Evolutionary conservation across 2,113 vertebrate genomes (phyloP).

Genomic region (Regulus satrapa): DNA sequence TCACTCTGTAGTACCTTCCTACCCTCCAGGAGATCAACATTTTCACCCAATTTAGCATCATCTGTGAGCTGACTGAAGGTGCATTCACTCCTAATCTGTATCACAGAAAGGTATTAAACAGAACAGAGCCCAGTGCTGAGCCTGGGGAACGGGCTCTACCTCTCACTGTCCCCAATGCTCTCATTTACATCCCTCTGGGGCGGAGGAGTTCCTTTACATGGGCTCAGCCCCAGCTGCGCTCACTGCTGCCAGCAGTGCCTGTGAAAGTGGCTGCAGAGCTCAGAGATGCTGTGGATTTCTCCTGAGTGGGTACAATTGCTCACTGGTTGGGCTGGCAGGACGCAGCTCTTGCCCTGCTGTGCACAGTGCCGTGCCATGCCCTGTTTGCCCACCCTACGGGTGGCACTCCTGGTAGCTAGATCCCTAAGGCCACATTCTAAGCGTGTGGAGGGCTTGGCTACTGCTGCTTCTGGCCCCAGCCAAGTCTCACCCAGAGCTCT

Average conservation of each 20-base stretch:
- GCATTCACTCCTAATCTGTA: not conserved
- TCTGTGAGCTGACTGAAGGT: not conserved
- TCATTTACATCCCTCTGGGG: not conserved
- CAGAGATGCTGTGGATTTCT: fast-evolving
- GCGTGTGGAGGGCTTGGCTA: not conserved
- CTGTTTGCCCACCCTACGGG: not conserved
- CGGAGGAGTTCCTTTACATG: not conserved
- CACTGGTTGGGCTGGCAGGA: not conserved
- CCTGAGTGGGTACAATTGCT: fast-evolving
- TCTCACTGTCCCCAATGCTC: not conserved
- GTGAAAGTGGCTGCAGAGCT: not conserved
- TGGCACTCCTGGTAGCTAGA: not conserved
- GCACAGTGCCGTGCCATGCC: no score
- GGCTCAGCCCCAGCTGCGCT: not conserved
- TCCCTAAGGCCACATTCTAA: not conserved
- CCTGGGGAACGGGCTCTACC: fast-evolving
- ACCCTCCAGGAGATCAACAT: not conserved
- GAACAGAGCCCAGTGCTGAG: not conserved
- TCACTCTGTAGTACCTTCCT: not conserved
- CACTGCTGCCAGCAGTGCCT: not conserved
- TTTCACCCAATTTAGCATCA: not conserved
- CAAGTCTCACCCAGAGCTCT: not conserved
- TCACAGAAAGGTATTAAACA: no score
- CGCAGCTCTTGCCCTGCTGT: not conserved
- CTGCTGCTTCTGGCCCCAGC: not conserved